Evolutionary conservation across 1,140 invertebrate species (phyloP).

Genomic region (Cydia fagiglandana): DNA sequence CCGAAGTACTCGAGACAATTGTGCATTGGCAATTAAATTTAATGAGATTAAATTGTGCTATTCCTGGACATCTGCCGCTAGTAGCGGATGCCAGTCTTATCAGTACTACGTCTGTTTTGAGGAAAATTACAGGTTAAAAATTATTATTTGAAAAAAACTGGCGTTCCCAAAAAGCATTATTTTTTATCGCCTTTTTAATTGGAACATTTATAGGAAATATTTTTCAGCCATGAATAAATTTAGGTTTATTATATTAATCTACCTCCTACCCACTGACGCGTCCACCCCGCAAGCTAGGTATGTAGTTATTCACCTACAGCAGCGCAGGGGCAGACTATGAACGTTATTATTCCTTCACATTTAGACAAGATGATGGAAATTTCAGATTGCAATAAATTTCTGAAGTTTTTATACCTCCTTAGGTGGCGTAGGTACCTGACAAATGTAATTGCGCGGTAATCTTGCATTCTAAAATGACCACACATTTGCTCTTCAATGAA

Average conservation of each 20-base stretch:
- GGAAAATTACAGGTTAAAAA: not conserved
- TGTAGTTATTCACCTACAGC: no score
- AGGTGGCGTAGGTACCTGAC: not conserved
- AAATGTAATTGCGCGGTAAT: not conserved
- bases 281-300: no score
- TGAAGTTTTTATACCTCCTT: not conserved
- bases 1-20: constrained; percentile 66
- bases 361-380: no score
- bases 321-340: no score
- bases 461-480: not conserved
- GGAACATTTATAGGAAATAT: no score
- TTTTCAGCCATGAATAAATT: no score
- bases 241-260: no score
- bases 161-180: not conserved
- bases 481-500: not conserved
- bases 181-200: no score
- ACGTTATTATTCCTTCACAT: no score
- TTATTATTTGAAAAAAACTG: not conserved
- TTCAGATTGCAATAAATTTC: no score
- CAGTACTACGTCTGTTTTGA: constrained; percentile 36
- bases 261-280: no score
- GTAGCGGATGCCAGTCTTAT: constrained; percentile 56
- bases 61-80: constrained; percentile 62
- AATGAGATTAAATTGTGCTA: constrained; percentile 74
- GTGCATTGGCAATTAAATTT: constrained; percentile 74